Evolutionary conservation across 2,797 vertebrate species (phyloP).

Genomic region (Megaceryle alcyon): DNA sequence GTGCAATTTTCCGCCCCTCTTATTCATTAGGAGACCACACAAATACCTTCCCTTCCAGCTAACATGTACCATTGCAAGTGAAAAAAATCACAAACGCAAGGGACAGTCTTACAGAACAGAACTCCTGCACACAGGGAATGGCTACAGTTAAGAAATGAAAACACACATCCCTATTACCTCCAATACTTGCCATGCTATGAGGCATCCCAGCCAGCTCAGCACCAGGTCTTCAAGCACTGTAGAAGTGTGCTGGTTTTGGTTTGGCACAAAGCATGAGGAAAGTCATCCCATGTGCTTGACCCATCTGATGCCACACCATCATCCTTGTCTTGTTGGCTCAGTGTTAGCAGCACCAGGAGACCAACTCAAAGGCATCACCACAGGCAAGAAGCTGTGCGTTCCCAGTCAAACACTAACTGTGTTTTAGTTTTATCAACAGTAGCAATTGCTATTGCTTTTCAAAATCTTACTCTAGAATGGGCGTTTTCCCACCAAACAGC

Average conservation of each 20-base stretch:
- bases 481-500: background rate
- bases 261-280: background rate
- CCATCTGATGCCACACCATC: background rate
- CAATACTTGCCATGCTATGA: background rate
- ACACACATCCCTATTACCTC: background rate
- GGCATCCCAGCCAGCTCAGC: background rate
- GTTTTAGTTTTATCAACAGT: background rate
- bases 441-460: background rate
- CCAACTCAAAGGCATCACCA: background rate
- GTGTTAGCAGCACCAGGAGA: background rate
- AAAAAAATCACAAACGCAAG: background rate
- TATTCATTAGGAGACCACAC: background rate
- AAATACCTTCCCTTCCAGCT: background rate
- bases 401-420: background rate
- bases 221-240: background rate
- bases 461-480: background rate
- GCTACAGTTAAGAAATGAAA: fast-evolving
- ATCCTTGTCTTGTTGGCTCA: fast-evolving
- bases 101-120: background rate
- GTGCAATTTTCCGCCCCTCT: background rate
- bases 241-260: background rate
- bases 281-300: background rate
- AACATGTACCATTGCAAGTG: background rate
- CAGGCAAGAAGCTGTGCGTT: background rate
- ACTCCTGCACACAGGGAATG: background rate